Conservation (phyloP, 2,113 vertebrate species). For the Sterna hirundo region DNA sequence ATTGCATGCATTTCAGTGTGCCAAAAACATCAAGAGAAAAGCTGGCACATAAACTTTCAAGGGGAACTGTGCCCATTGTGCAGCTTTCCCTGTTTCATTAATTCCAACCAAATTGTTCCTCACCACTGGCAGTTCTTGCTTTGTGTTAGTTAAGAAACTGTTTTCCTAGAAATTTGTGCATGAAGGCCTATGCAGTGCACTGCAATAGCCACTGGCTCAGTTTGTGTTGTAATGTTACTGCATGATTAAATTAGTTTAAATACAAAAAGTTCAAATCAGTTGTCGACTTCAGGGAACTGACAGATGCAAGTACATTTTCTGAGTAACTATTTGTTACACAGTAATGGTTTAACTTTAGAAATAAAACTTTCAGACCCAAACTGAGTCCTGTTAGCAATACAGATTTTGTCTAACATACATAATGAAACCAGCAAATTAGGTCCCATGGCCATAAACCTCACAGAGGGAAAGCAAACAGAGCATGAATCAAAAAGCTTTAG, state of each 20-base stretch:
- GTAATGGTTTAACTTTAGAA: conserved; percentile 67
- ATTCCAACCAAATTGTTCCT: conserved; percentile 1
- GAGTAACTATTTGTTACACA: conserved; percentile 72
- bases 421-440: conserved; percentile 81
- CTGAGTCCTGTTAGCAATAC: conserved; percentile 72
- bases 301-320: conserved; percentile 56
- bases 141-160: neutral
- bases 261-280: conserved; percentile 62
- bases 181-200: neutral
- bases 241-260: conserved; percentile 61
- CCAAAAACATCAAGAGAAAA: neutral
- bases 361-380: conserved; percentile 71
- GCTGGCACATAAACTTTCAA: neutral
- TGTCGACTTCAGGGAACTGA: conserved; percentile 60
- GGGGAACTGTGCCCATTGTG: neutral
- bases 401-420: conserved; percentile 80
- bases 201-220: conserved; percentile 21
- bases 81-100: neutral
- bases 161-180: neutral
- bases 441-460: conserved; percentile 80
- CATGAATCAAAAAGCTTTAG: conserved; percentile 80
- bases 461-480: conserved; percentile 77
- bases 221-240: conserved; percentile 52
- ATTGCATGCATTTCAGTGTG: neutral
- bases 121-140: neutral